These are phyloP conservation scores for Plodia interpunctella DNA, from an alignment of 1,140 invertebrate species.

Conservation along the genomic window DNA sequence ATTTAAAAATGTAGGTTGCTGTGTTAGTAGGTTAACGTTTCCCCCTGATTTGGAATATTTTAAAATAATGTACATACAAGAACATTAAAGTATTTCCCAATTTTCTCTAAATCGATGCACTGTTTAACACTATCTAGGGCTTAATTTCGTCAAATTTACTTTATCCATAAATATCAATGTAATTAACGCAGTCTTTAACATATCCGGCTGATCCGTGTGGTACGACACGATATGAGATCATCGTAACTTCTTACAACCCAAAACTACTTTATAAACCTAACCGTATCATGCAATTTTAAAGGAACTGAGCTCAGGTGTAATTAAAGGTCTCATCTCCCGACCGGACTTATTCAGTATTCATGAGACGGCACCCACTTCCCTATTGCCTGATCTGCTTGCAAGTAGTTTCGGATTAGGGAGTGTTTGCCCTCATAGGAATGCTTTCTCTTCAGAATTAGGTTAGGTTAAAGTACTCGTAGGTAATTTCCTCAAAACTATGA, in stretches of 20 bases:
- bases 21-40: background rate
- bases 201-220: no score
- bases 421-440: slow-evolving; percentile 31
- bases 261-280: background rate
- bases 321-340: slow-evolving; percentile 22
- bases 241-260: no score
- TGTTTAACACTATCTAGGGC: no score
- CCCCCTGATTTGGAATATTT: no score
- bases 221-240: no score
- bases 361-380: slow-evolving; percentile 39
- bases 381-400: slow-evolving; percentile 54
- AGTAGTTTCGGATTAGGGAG: slow-evolving; percentile 58
- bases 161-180: no score
- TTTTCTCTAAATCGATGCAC: no score
- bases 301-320: slow-evolving; percentile 23
- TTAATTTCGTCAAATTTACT: no score
- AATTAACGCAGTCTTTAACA: no score
- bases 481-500: slow-evolving; percentile 24
- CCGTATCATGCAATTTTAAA: slow-evolving; percentile 14
- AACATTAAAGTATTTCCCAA: no score
- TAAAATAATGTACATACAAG: no score
- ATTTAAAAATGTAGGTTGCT: background rate
- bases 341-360: slow-evolving; percentile 51
- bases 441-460: slow-evolving; percentile 38
- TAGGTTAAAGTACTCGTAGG: slow-evolving; percentile 29